phyloP scores from a whole-genome alignment of 2,888 invertebrate genomes.

The Beris morrisii region DNA sequence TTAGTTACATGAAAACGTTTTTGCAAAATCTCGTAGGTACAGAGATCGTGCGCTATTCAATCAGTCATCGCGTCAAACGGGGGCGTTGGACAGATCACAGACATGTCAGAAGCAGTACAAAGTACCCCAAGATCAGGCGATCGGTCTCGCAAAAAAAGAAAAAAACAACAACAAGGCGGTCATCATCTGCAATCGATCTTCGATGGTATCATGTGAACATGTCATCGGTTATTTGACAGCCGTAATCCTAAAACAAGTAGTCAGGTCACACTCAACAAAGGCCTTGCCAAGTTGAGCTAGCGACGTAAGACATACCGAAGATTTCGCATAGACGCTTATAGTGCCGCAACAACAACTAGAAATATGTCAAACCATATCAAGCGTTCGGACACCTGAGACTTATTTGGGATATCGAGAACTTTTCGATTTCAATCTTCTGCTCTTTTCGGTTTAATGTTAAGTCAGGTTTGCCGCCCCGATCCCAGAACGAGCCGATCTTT shows the following conservation, averaged over 20 bases:
- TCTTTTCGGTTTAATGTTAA: neutral
- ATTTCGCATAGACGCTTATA: too few relatives aligned
- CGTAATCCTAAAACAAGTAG: constrained; percentile 20
- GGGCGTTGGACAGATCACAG: neutral
- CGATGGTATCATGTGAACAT: constrained; percentile 14
- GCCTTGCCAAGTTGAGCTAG: neutral
- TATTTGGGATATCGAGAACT: constrained; percentile 13
- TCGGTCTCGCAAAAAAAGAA: neutral
- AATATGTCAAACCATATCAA: constrained; percentile 9
- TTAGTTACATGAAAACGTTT: constrained; percentile 7
- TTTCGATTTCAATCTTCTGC: constrained; percentile 9
- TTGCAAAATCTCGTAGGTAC: neutral
- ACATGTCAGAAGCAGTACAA: neutral
- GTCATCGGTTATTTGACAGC: constrained; percentile 25
- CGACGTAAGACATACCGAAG: too few relatives aligned
- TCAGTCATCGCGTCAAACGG: constrained; percentile 12
- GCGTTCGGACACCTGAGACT: neutral
- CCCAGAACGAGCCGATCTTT: too few relatives aligned
- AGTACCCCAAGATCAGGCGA: neutral
- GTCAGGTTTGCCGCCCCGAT: neutral
- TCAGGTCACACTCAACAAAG: constrained; percentile 1
- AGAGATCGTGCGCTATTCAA: neutral
- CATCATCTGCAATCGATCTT: constrained; percentile 12
- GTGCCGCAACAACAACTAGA: neutral
- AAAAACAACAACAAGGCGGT: neutral